phyloP scores from a whole-genome alignment of 2,113 vertebrate species.

The Lichenostomus cassidix region DNA sequence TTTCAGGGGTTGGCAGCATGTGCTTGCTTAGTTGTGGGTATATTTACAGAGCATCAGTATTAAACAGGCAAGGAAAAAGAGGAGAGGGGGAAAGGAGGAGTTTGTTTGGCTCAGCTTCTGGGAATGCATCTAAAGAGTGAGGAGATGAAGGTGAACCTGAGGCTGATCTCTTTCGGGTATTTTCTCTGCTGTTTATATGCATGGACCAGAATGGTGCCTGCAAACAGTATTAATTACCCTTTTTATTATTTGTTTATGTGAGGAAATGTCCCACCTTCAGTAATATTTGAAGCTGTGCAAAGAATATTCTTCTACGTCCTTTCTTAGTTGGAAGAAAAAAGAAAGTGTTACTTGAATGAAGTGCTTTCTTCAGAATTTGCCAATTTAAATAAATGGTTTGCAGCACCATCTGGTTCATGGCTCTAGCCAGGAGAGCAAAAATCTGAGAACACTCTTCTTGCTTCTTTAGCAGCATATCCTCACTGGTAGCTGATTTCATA shows the following conservation, averaged over 20 bases:
- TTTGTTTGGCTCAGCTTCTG: neutral
- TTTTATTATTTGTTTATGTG: neutral
- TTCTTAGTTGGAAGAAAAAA: neutral
- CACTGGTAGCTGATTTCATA: neutral
- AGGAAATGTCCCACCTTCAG: neutral
- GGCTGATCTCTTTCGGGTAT: neutral
- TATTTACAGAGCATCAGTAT: neutral
- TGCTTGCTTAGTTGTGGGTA: neutral
- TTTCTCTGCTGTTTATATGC: neutral
- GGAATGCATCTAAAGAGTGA: neutral
- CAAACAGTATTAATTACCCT: neutral
- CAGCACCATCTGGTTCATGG: neutral
- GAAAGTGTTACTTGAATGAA: neutral
- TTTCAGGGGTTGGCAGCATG: neutral
- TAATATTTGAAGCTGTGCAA: neutral
- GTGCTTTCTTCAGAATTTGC: neutral
- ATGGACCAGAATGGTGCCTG: neutral
- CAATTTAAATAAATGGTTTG: neutral
- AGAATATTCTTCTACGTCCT: neutral
- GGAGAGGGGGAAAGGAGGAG: neutral
- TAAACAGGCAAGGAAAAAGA: neutral
- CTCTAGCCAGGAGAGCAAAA: neutral
- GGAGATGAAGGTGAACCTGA: neutral
- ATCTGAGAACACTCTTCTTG: neutral
- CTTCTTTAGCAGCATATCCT: neutral